These are phyloP conservation scores for Protaetia brevitarsis DNA, from an alignment of 1,140 invertebrate genomes.

Conservation along the genomic window DNA sequence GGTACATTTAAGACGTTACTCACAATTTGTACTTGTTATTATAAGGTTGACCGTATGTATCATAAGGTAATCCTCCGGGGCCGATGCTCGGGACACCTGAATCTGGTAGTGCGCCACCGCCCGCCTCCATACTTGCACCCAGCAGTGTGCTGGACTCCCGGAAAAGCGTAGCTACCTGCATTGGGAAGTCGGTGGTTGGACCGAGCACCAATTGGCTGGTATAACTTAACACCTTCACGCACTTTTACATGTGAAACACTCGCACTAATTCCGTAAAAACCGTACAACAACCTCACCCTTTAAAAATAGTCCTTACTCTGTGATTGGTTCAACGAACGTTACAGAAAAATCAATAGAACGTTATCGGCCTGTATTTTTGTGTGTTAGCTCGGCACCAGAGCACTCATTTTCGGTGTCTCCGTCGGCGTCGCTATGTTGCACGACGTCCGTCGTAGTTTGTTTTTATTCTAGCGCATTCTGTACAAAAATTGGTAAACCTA, in stretches of 20 bases:
- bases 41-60: constrained; percentile 44
- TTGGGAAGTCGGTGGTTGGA: constrained; percentile 41
- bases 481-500: constrained; percentile 29
- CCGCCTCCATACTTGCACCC: constrained; percentile 59
- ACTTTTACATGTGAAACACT: constrained; percentile 39
- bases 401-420: constrained; percentile 46
- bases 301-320: constrained; percentile 50
- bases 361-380: constrained; percentile 50
- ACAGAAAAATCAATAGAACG: constrained; percentile 51
- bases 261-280: constrained; percentile 45
- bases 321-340: constrained; percentile 52
- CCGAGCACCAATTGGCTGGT: constrained; percentile 41
- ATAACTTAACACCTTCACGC: constrained; percentile 37
- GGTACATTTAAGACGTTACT: constrained; percentile 34
- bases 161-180: constrained; percentile 70
- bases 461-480: constrained; percentile 45
- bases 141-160: constrained; percentile 65
- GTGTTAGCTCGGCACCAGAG: constrained; percentile 40
- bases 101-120: constrained; percentile 42
- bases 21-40: constrained; percentile 49
- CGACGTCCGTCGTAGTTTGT: constrained; percentile 39
- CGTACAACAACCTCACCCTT: constrained; percentile 50
- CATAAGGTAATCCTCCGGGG: constrained; percentile 44
- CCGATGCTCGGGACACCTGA: constrained; percentile 36
- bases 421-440: constrained; percentile 43